Evolutionary conservation across 2,888 invertebrate genomes (phyloP).

Genomic region (Polietes domitor): DNA sequence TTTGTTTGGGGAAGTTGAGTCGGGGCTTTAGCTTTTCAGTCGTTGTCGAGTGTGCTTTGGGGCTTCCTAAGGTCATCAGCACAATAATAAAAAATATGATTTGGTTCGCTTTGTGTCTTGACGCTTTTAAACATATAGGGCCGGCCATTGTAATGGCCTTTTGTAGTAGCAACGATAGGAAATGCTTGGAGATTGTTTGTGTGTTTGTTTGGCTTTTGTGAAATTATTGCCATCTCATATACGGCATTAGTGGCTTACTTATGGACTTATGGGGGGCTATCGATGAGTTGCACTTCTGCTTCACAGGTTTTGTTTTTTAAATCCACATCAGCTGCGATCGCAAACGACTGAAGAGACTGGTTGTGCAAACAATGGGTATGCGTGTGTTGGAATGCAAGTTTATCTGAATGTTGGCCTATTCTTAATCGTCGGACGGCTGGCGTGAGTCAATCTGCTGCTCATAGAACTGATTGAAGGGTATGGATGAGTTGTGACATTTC

Average conservation of each 20-base stretch:
- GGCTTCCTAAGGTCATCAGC: slow-evolving; percentile 77
- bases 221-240: slow-evolving; percentile 27
- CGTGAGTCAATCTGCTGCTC: no score
- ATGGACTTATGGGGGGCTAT: no score
- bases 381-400: no score
- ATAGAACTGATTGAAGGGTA: no score
- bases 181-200: slow-evolving; percentile 36
- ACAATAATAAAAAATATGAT: slow-evolving; percentile 71
- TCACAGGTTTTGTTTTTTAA: not conserved
- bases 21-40: slow-evolving; percentile 23
- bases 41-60: slow-evolving; percentile 28
- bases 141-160: slow-evolving; percentile 35
- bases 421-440: not conserved
- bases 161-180: slow-evolving; percentile 43
- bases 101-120: slow-evolving; percentile 26
- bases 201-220: not conserved
- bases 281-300: slow-evolving; percentile 26
- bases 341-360: not conserved
- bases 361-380: not conserved
- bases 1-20: slow-evolving; percentile 25
- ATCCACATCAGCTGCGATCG: not conserved
- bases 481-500: no score
- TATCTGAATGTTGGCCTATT: no score
- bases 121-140: not conserved
- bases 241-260: slow-evolving; percentile 9